Percentiles rank a stretch among this genome's conserved stretches.
Conservation (phyloP, 2,888 invertebrate species). For the Protula sp. region DNA sequence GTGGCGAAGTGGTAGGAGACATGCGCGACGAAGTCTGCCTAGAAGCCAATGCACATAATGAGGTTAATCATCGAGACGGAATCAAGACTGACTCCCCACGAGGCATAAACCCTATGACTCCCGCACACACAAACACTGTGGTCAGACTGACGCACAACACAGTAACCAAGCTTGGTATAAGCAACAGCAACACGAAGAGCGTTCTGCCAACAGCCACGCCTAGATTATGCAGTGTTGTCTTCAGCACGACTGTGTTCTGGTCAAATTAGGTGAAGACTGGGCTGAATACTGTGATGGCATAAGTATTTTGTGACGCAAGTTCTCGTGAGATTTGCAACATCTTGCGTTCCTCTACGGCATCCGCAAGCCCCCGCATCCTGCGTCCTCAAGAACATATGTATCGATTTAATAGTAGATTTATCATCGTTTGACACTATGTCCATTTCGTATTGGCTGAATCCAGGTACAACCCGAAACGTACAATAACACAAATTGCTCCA, state of each 20-base stretch:
- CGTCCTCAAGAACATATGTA: slow-evolving; percentile 3
- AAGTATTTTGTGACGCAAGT: slow-evolving; percentile 64
- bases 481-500: neutral
- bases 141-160: slow-evolving; percentile 92
- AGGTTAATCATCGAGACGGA: slow-evolving; percentile 90
- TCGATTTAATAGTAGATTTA: slow-evolving; percentile 3
- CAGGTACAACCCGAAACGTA: neutral
- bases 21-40: slow-evolving; percentile 91
- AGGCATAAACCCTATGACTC: slow-evolving; percentile 94
- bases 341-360: slow-evolving; percentile 59
- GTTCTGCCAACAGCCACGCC: slow-evolving; percentile 83
- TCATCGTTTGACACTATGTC: slow-evolving; percentile 7
- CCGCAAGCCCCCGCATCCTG: neutral
- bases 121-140: slow-evolving; percentile 86
- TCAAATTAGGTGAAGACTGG: slow-evolving; percentile 95
- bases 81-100: slow-evolving; percentile 79
- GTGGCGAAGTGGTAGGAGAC: slow-evolving; percentile 94
- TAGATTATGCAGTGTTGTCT: slow-evolving; percentile 83
- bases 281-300: slow-evolving; percentile 81
- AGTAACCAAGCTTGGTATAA: slow-evolving; percentile 86
- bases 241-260: slow-evolving; percentile 79
- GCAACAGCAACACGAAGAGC: slow-evolving; percentile 89
- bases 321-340: slow-evolving; percentile 77
- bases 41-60: slow-evolving; percentile 95
- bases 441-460: neutral